Conservation (phyloP, 2,113 vertebrate genomes). For the Proteles cristata region DNA sequence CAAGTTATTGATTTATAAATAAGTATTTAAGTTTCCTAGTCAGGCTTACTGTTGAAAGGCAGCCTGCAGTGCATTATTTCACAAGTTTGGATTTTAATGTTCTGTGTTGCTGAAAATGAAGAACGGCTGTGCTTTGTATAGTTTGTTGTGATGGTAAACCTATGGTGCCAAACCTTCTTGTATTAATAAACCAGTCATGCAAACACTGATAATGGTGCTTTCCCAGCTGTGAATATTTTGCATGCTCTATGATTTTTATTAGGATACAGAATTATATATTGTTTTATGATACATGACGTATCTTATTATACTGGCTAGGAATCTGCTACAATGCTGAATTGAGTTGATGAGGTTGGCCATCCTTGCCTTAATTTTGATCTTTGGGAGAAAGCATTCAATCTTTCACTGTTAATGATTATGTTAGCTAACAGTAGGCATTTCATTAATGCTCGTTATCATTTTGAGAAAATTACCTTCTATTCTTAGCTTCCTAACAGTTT, state of each 20-base stretch:
- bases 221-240: neutral
- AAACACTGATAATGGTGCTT: neutral
- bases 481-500: neutral
- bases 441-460: neutral
- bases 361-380: neutral
- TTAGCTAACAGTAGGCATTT: neutral
- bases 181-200: neutral
- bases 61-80: neutral
- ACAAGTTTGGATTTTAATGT: neutral
- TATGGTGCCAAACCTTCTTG: neutral
- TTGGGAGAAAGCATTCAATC: neutral
- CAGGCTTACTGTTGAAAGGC: neutral
- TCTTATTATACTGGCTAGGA: neutral
- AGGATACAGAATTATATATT: neutral
- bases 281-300: neutral
- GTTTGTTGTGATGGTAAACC: neutral
- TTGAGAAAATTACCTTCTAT: neutral
- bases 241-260: neutral
- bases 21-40: neutral
- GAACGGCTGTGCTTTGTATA: neutral
- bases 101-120: neutral
- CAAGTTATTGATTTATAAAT: conserved; percentile 41
- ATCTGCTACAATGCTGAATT: neutral
- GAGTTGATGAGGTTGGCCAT: neutral
- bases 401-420: neutral